These are phyloP conservation scores for Steinernema hermaphroditum DNA, from an alignment of 2,888 invertebrate species.

Conservation along the genomic window DNA sequence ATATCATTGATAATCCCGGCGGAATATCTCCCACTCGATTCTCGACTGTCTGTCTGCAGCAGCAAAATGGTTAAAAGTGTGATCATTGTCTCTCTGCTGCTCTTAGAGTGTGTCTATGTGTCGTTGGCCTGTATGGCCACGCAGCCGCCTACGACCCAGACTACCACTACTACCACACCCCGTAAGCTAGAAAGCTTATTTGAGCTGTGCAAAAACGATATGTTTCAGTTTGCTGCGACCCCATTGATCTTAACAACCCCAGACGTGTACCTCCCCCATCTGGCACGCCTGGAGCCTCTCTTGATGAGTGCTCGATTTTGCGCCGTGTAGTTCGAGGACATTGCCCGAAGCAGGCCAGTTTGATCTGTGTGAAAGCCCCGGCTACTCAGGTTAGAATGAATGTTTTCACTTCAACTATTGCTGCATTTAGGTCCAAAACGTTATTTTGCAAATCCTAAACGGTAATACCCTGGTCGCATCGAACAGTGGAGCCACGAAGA, in stretches of 20 bases:
- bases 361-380: conserved; percentile 31
- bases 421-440: conserved; percentile 31
- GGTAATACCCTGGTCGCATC: conserved; percentile 27
- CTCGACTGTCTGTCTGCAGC: neutral
- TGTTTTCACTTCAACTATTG: too few species aligned
- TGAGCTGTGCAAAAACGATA: neutral
- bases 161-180: conserved; percentile 14
- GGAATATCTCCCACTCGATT: conserved; percentile 7
- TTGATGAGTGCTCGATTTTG: conserved; percentile 39
- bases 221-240: conserved; percentile 39
- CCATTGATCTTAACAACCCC: conserved; percentile 34
- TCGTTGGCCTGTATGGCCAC: conserved; percentile 23
- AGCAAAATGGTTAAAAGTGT: neutral
- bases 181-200: neutral
- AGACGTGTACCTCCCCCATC: conserved; percentile 35
- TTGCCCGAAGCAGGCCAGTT: conserved; percentile 34
- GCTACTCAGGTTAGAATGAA: conserved; percentile 36
- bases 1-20: conserved; percentile 28
- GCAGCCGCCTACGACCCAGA: neutral
- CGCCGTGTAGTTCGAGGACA: conserved; percentile 35
- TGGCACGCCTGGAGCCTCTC: conserved; percentile 33
- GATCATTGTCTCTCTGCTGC: neutral
- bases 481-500: conserved; percentile 6
- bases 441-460: conserved; percentile 33
- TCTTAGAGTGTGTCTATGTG: neutral